phyloP scores from a whole-genome alignment of 1,140 invertebrate species.

The Fopius arisanus region DNA sequence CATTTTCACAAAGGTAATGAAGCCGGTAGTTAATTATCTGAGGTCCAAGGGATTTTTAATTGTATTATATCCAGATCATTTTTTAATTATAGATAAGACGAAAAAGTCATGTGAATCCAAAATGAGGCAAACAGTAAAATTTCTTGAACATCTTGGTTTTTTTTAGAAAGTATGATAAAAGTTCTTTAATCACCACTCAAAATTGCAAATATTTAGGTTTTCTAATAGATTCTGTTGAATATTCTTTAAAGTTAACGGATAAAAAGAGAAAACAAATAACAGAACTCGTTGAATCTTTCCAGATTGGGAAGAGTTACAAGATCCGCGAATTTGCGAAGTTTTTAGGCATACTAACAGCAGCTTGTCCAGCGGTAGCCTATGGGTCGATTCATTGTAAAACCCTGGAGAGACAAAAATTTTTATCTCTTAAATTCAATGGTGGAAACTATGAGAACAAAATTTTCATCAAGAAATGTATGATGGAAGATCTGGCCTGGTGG shows the following conservation, averaged over 20 bases:
- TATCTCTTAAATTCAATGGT: background rate
- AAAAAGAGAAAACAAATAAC: background rate
- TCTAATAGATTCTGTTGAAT: background rate
- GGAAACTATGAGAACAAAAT: background rate
- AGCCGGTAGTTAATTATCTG: background rate
- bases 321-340: background rate
- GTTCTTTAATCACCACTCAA: background rate
- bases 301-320: background rate
- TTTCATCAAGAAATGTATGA: background rate
- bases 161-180: conserved; percentile 9
- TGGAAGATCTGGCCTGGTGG: conserved; percentile 3
- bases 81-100: background rate
- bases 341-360: background rate
- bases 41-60: background rate
- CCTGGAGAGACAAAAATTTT: conserved; percentile 11
- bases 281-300: background rate
- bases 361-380: conserved; percentile 7
- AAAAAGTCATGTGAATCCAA: background rate
- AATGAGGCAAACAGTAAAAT: background rate
- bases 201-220: conserved; percentile 17
- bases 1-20: conserved; percentile 5
- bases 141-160: conserved; percentile 8
- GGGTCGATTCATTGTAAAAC: background rate
- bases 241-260: background rate
- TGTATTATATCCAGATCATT: background rate